These are phyloP conservation scores for Corbicula japonica DNA, from an alignment of 2,888 invertebrate species.

Conservation along the genomic window DNA sequence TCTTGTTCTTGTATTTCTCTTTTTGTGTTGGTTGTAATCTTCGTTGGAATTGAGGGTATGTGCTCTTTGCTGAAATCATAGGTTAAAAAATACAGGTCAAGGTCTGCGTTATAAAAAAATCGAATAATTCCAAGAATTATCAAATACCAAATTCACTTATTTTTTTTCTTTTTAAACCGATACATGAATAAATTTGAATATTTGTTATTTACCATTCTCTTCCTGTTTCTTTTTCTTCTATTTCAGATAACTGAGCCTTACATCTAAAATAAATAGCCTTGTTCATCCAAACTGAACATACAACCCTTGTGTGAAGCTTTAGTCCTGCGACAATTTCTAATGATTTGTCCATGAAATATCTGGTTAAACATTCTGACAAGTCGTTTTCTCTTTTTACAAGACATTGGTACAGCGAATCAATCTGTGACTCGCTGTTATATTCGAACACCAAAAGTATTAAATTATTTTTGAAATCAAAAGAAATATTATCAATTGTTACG, in stretches of 20 bases:
- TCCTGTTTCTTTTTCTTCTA: background rate
- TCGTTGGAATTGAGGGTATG: no score
- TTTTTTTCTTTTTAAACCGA: no score
- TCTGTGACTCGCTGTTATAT: background rate
- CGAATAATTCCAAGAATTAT: no score
- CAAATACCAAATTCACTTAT: no score
- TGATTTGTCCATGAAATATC: background rate
- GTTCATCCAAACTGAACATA: background rate
- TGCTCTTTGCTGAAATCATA: no score
- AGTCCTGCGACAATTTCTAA: conserved; percentile 4
- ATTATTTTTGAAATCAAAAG: background rate
- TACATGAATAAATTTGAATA: no score
- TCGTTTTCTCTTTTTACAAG: background rate
- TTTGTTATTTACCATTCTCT: no score
- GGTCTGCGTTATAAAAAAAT: no score
- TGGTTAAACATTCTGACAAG: background rate
- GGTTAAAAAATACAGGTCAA: no score
- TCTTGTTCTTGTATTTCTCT: no score
- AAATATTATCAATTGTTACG: background rate
- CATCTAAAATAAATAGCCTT: background rate
- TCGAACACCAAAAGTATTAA: background rate
- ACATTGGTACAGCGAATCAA: background rate
- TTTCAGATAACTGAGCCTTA: background rate
- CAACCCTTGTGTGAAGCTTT: background rate
- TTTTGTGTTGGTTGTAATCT: no score